Percentiles rank a stretch among this genome's conserved stretches.
phyloP scores from a whole-genome alignment of 1,140 invertebrate species.

The Caenorhabditis inopinata region DNA sequence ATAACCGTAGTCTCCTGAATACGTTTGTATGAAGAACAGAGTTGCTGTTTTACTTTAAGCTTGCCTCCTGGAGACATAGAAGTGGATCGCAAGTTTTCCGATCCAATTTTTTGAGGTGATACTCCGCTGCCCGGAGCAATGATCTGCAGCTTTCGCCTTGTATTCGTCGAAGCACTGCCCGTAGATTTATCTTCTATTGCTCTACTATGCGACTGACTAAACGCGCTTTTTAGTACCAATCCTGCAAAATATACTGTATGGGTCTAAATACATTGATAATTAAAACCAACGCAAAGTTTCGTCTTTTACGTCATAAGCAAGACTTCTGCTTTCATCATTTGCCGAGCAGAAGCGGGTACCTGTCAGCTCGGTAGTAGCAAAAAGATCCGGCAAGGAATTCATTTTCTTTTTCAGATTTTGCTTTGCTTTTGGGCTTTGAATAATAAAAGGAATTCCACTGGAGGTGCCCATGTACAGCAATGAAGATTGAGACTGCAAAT shows the following conservation, averaged over 20 bases:
- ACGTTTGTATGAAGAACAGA: no score
- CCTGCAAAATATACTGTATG: not conserved
- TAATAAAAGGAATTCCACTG: not conserved
- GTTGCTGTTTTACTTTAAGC: no score
- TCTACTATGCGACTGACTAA: not conserved
- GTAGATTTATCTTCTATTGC: not conserved
- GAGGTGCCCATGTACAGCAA: not conserved
- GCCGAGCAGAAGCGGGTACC: not conserved
- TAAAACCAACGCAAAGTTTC: not conserved
- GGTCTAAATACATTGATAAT: not conserved
- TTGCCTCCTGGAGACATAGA: not conserved
- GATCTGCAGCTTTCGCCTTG: not conserved
- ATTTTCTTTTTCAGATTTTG: not conserved
- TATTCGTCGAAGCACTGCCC: no score
- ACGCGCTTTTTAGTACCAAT: not conserved
- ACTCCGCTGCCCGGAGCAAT: not conserved
- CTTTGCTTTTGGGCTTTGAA: constrained; percentile 11
- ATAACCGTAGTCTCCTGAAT: not conserved
- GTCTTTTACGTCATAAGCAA: not conserved
- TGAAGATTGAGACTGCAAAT: not conserved
- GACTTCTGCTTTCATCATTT: not conserved
- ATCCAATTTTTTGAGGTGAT: not conserved
- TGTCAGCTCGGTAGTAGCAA: not conserved
- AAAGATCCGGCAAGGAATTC: not conserved
- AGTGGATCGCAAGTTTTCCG: not conserved